A percentile compares a stretch with the other conserved stretches of the same genome.
Evolutionary conservation across 2,797 vertebrate species (phyloP).

Genomic region (Molossus molossus): DNA sequence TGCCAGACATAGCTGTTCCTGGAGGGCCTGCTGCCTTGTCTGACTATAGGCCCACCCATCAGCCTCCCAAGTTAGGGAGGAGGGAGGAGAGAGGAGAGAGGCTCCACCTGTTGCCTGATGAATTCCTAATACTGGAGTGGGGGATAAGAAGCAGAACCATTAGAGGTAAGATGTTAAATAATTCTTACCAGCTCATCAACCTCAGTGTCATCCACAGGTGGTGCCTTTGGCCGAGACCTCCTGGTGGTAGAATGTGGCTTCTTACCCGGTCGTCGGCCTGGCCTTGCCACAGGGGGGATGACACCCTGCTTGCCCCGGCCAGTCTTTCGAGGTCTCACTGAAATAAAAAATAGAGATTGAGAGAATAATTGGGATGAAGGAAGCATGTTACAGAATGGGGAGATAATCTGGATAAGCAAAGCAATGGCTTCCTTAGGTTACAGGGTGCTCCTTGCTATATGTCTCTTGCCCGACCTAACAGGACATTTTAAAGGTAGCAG

Average conservation of each 20-base stretch:
- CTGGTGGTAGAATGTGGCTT: constrained; percentile 89
- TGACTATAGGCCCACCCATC: constrained; percentile 59
- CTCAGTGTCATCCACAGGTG: constrained; percentile 92
- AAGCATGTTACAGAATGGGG: background rate
- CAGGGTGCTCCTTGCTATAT: background rate
- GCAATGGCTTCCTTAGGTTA: background rate
- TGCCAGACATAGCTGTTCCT: constrained; percentile 86
- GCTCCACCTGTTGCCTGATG: constrained; percentile 84
- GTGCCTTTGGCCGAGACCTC: constrained; percentile 87
- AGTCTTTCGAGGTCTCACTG: constrained; percentile 96
- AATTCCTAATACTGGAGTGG: constrained; percentile 53
- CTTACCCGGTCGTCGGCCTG: constrained; percentile 93
- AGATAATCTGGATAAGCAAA: background rate
- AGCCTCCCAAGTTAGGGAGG: constrained; percentile 25
- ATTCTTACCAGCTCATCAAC: constrained; percentile 97
- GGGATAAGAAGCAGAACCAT: background rate
- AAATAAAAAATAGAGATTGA: constrained; percentile 56
- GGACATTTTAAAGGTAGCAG: background rate
- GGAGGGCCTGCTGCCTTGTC: constrained; percentile 76
- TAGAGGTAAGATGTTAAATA: background rate
- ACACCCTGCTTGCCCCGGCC: constrained; percentile 91
- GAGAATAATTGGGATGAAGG: background rate
- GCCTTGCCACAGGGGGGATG: constrained; percentile 86
- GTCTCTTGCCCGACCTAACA: background rate
- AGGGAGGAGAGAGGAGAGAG: constrained; percentile 2